These are phyloP conservation scores for Choristoneura fumiferana DNA, from an alignment of 1,140 invertebrate genomes.

Conservation along the genomic window DNA sequence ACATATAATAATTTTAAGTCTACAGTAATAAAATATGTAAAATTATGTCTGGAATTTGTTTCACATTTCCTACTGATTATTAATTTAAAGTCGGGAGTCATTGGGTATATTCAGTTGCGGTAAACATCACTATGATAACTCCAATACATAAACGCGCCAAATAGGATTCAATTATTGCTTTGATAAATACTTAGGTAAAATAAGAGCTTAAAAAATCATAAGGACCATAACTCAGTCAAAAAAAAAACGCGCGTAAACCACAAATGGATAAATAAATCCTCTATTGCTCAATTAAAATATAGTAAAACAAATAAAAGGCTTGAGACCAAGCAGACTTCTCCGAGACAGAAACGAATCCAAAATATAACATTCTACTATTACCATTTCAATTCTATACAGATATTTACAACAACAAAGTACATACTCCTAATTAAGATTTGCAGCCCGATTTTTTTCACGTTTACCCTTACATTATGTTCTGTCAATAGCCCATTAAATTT, in stretches of 20 bases:
- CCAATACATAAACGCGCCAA: too few relatives aligned
- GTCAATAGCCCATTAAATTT: too few relatives aligned
- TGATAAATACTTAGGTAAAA: neutral
- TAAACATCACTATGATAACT: too few relatives aligned
- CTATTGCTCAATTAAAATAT: neutral
- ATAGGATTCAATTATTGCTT: neutral
- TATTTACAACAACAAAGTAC: slow-evolving; percentile 62
- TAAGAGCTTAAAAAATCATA: slow-evolving; percentile 11
- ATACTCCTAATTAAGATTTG: too few relatives aligned
- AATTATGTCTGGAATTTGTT: neutral
- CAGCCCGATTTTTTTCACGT: too few relatives aligned
- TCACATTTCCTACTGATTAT: slow-evolving; percentile 1
- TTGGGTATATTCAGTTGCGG: neutral
- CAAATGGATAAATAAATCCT: neutral
- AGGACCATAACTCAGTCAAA: slow-evolving; percentile 11
- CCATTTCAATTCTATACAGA: slow-evolving; percentile 25
- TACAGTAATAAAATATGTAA: slow-evolving; percentile 64
- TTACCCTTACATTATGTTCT: too few relatives aligned
- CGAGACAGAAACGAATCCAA: neutral
- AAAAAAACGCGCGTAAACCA: neutral
- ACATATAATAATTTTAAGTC: slow-evolving; percentile 65
- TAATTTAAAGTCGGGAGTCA: neutral
- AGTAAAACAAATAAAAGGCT: slow-evolving; percentile 1
- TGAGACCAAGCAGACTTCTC: slow-evolving; percentile 2
- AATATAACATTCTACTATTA: slow-evolving; percentile 17